Evolutionary conservation across 2,797 vertebrate genomes (phyloP).

Genomic region (Pachyuromys duprasi): DNA sequence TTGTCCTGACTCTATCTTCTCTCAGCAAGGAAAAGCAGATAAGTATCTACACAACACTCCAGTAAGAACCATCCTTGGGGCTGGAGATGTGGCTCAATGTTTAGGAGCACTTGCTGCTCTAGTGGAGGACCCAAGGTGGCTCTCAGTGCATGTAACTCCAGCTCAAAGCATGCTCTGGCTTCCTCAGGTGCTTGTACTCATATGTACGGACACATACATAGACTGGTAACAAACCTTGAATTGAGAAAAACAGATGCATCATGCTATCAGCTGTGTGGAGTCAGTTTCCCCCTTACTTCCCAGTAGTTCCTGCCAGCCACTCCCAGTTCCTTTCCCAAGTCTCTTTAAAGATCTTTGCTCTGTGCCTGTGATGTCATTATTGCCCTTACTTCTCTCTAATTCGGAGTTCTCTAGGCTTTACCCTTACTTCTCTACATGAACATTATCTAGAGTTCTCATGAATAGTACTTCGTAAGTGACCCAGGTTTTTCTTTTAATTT

Average conservation of each 20-base stretch:
- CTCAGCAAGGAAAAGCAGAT: background rate
- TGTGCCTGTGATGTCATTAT: background rate
- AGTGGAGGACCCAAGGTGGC: background rate
- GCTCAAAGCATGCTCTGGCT: background rate
- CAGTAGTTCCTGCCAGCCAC: no score
- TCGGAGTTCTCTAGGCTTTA: no score
- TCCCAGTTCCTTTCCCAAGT: no score
- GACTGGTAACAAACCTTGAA: background rate
- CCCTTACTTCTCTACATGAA: background rate
- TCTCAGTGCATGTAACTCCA: background rate
- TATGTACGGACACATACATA: background rate
- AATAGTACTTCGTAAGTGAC: background rate
- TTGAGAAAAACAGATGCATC: background rate
- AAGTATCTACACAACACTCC: no score
- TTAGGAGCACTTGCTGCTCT: background rate
- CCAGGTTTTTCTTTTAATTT: background rate
- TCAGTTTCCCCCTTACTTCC: background rate
- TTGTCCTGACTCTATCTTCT: background rate
- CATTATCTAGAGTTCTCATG: background rate
- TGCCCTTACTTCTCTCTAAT: background rate
- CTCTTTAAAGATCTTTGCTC: background rate
- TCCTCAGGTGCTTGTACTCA: background rate
- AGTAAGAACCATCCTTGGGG: background rate
- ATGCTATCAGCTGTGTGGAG: background rate
- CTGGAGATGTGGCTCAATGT: background rate